Conservation (phyloP, 2,888 invertebrate genomes). For the Drosophila robusta region DNA sequence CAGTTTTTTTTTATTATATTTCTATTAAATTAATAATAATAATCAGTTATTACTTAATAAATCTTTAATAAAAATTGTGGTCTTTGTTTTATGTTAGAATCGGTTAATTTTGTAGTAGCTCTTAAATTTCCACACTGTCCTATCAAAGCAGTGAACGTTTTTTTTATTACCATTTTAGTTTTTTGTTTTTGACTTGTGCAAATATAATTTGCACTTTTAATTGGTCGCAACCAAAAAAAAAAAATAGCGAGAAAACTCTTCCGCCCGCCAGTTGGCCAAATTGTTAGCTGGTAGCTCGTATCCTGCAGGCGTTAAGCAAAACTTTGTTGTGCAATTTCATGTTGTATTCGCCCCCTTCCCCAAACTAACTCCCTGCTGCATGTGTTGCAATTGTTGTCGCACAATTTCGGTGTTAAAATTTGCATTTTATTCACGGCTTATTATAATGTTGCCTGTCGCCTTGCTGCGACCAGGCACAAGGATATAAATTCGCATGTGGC, state of each 20-base stretch:
- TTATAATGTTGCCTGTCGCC: constrained; percentile 33
- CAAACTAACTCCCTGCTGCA: background rate
- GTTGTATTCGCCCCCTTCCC: constrained; percentile 32
- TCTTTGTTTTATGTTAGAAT: background rate
- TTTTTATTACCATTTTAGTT: constrained; percentile 2
- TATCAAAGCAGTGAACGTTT: constrained; percentile 9
- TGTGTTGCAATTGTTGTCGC: constrained; percentile 57
- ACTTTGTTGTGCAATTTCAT: constrained; percentile 55
- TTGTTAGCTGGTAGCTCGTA: constrained; percentile 40
- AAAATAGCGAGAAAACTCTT: constrained; percentile 1
- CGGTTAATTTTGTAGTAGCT: background rate
- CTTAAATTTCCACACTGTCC: background rate
- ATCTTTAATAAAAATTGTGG: too few species aligned
- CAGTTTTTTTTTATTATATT: too few species aligned
- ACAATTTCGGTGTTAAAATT: constrained; percentile 52
- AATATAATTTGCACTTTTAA: constrained; percentile 67
- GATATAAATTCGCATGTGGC: constrained; percentile 16
- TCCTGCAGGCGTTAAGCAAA: constrained; percentile 48
- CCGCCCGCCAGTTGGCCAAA: constrained; percentile 39
- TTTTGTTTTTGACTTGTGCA: constrained; percentile 7
- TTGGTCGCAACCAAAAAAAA: constrained; percentile 39
- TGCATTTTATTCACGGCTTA: constrained; percentile 60
- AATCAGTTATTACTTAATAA: too few species aligned
- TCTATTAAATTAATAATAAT: too few species aligned
- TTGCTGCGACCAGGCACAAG: background rate